Base-by-base conservation (phyloP, 2,888 invertebrate species). In the Drosophila nr. perissopoda region DNA sequence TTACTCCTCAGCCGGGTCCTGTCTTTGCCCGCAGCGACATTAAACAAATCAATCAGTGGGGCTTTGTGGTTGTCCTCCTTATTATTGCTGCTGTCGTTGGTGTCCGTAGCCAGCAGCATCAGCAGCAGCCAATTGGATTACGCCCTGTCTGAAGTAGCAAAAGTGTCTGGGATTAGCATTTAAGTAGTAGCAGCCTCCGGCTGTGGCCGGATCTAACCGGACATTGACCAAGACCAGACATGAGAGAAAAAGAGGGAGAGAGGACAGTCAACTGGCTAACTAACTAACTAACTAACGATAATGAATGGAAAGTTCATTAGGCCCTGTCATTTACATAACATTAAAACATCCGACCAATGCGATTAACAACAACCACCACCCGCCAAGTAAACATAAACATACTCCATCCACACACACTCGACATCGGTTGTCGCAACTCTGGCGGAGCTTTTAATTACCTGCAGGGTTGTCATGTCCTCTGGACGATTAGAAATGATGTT, bases 241-340 rank as follows among this genome's bases (percentile, higher is more conserved):
- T 7, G 21, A 52, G 2, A 21, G 4, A 11, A 21, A 21, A 46
- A 6, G 4, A 11, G 18, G 6, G 18, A 38, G 36, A 10, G 36
- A 62, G 53, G 73, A 76, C 65, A 57, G 57, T 42, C 40, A 31
- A 57, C 16, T 40, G 57, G 57, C 57, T 29, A 57, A 57, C 57
- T 21, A 51, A 51, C 51, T 51, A 74, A 68, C 62, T 82, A 81
- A 84, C 89, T 88, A 89, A 87, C 90, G 91, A 89, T 90, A 88
- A 88, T 90, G 89, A 89, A 88, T 82, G 88, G 74, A 84, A 89
- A 82, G 90, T 88, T 90, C 91, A 88, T 88, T 88, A 90, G 91
- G 80, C 80, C 70, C 88, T 84, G 87, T 82, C 87, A 88, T 88
- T 88, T 88, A 91, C 90, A 88, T 87, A 90, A 90, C 89, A 89